A percentile compares a stretch with the other conserved stretches of the same genome.
Evolutionary conservation across 2,113 vertebrate genomes (phyloP).

Genomic region (Shinisaurus crocodilurus): DNA sequence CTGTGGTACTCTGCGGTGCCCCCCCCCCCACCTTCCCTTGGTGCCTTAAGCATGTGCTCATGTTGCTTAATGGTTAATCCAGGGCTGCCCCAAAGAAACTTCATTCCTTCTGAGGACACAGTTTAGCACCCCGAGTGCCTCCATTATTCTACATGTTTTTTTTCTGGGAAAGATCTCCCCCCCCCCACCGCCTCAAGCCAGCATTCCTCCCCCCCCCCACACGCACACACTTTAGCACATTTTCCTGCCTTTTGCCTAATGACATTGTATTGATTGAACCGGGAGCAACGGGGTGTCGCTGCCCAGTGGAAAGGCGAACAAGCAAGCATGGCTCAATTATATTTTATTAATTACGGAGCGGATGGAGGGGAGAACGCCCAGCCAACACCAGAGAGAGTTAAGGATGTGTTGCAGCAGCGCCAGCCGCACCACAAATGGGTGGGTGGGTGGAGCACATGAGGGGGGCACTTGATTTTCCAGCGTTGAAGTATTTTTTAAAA

Average conservation of each 20-base stretch:
- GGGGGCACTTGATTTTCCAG: no score
- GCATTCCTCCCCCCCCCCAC: background rate
- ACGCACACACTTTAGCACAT: conserved; percentile 37
- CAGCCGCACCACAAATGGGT: no score
- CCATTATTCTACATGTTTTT: background rate
- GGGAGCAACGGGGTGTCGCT: conserved; percentile 45
- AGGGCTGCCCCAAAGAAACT: background rate
- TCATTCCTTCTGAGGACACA: background rate
- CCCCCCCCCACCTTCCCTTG: no score
- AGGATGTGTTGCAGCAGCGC: background rate
- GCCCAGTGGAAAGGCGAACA: conserved; percentile 26
- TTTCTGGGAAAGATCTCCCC: background rate
- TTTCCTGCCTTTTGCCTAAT: conserved; percentile 74
- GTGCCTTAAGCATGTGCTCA: no score
- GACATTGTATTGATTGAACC: conserved; percentile 74
- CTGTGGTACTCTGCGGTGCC: no score
- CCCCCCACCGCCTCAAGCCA: background rate
- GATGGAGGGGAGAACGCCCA: background rate
- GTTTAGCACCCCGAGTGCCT: background rate
- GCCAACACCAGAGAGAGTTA: background rate
- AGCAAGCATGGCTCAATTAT: conserved; percentile 70
- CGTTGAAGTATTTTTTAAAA: no score
- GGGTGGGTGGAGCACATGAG: background rate
- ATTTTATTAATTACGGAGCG: conserved; percentile 78
- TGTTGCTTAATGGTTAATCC: no score